A percentile compares a stretch with the other conserved stretches of the same genome.
Conservation (phyloP, 2,888 invertebrate species). For the Polylopha cassiicola region DNA sequence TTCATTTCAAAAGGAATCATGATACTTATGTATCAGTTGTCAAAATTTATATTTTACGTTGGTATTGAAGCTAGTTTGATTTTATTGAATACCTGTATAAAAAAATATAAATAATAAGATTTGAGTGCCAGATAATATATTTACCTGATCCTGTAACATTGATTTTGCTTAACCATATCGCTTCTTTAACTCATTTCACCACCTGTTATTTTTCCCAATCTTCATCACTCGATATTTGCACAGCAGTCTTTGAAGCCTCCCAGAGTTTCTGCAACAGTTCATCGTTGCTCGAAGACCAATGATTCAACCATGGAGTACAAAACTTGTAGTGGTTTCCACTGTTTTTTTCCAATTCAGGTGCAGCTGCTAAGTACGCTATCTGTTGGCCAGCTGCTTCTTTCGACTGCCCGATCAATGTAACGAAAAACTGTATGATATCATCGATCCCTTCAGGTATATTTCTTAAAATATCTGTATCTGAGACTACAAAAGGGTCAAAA, state of each 20-base stretch:
- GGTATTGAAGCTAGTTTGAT: too few relatives aligned
- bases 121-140: too few relatives aligned
- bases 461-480: constrained; percentile 48
- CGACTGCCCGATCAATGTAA: constrained; percentile 48
- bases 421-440: constrained; percentile 40
- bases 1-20: too few relatives aligned
- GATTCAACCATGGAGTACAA: constrained; percentile 48
- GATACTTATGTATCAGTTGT: too few relatives aligned
- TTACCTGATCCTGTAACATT: too few relatives aligned
- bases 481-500: constrained; percentile 73
- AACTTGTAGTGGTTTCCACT: constrained; percentile 59
- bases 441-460: constrained; percentile 39
- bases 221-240: constrained; percentile 47
- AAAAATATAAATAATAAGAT: too few relatives aligned
- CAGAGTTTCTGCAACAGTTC: constrained; percentile 46
- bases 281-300: constrained; percentile 47
- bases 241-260: constrained; percentile 50
- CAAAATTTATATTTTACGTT: too few relatives aligned
- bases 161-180: too few relatives aligned
- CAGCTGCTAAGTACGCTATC: constrained; percentile 52
- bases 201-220: constrained; percentile 45
- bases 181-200: too few relatives aligned
- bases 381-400: constrained; percentile 57
- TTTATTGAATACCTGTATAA: too few relatives aligned
- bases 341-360: constrained; percentile 39